Base-by-base conservation (phyloP, 2,113 vertebrate species). In the Lepus timidus region DNA sequence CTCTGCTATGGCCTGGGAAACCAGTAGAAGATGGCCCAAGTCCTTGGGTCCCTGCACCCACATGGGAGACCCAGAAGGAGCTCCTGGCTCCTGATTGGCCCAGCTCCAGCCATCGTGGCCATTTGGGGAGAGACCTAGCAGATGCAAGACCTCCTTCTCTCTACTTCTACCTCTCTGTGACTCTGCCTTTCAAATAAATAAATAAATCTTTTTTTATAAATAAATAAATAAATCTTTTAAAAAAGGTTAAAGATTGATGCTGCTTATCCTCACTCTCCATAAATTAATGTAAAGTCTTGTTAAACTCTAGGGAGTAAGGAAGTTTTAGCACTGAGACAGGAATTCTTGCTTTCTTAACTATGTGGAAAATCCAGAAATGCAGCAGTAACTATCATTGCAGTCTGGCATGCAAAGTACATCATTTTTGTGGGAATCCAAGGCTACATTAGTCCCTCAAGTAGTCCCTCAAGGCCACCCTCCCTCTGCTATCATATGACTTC, bases 341-440 rank as follows among this genome's bases (percentile, higher is more conserved):
- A 83, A 80, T 0, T 11, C 4, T 65, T 83, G 7, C n/a, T 85
- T 58, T 80, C 83, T 58, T 49, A 87, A 49, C 49, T 36, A 64
- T 19, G 83, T 81, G 29, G 78, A 78, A 95, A 96, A 68, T 31
- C 16, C 49, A 65, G 9, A 85, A 58, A 17, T 62, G 33, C n/a
- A 67, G 12, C 10, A 85, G 31, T 29, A 83, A 81, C 4, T 23
- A 25, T 29, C 49, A 29, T 31, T 75, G 87, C 29, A 58, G 27
- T 17, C 27, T 71, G 23, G 13, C 61, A 58, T 19, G 11, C n/a
- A 75, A 80, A 91, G 27, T 16, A 58, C 33, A 61, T 4, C 22
- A 22, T 23, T 93, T 49, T 67, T 36, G 27, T 0, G 17, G 11
- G n/a, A 3, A 52, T 70, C 36, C 33, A 1, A 73, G 52, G 22